Evolutionary conservation across 1,140 invertebrate species (phyloP), one percentile per base, ranked within the genome.

Genomic region (Papilio dardanus): DNA sequence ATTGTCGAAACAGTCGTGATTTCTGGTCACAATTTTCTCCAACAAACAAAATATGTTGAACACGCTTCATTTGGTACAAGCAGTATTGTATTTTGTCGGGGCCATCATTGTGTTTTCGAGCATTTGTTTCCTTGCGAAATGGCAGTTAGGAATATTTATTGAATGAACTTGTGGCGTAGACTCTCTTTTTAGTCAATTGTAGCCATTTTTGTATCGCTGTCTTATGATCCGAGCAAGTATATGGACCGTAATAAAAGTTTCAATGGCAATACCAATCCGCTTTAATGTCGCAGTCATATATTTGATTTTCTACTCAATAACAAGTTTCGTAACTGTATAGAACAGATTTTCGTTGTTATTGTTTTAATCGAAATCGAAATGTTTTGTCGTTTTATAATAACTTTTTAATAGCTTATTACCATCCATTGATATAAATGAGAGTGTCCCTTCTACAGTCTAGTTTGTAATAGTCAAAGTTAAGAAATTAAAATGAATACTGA

Each of bases 121-220:
- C 86, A 88, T 89, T 92, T 86, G 86, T 88, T 92, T 92, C 87
- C 88, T 92, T 90, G 86, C 89, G 82, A 86, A 89, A 85, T 83
- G 84, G 89, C 88, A 91, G 89, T 92, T 92, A 91, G 85, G 86
- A 86, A 92, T 92, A 93, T 93, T 93, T 93, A 93, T 93, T 88
- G 86, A 83, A 81, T 83, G 84, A 92, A 92, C 86, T 92, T 92
- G 90, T 87, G 83, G 86, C 88, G 82, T 90, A 82, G 86, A 78
- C 85, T 77, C 83, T 79, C 84, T 92, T 90, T 91, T 91, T 90
- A 86, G 86, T 85, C 88, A 86, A 90, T 89, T 90, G 81, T 88
- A 83, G 81, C 84, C 81, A 87, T 86, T 88, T 88, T 86, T 88
- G 83, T 88, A 86, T 82, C 76, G 81, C 76, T 76, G 77, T 85